These are phyloP conservation scores for Anaspis maculata DNA, from an alignment of 2,888 invertebrate species.

Conservation along the genomic window DNA sequence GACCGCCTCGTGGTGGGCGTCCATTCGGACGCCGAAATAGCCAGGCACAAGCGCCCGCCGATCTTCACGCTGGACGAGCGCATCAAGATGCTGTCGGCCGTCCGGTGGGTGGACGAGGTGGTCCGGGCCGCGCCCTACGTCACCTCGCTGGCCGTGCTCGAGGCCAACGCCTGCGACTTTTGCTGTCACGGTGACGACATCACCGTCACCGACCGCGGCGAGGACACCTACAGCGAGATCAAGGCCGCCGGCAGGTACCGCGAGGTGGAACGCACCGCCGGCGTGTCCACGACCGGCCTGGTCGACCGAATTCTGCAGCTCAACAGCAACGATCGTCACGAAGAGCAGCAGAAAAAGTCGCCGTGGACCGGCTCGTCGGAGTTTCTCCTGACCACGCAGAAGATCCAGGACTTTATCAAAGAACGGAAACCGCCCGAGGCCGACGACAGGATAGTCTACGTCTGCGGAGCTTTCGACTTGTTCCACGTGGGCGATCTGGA, in stretches of 20 bases:
- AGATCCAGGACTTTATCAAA: slow-evolving; percentile 77
- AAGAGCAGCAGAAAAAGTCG: slow-evolving; percentile 42
- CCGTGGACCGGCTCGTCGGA: slow-evolving; percentile 98
- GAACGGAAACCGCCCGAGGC: slow-evolving; percentile 70
- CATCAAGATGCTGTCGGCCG: slow-evolving; percentile 93
- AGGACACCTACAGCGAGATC: slow-evolving; percentile 92
- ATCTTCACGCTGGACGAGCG: slow-evolving; percentile 89
- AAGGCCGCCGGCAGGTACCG: slow-evolving; percentile 87
- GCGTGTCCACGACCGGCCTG: slow-evolving; percentile 90
- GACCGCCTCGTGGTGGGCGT: slow-evolving; percentile 92
- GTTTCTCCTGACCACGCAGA: slow-evolving; percentile 85
- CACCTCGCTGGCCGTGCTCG: slow-evolving; percentile 90
- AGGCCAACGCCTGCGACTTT: slow-evolving; percentile 93
- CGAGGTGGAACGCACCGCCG: slow-evolving; percentile 64
- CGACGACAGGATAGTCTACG: slow-evolving; percentile 67
- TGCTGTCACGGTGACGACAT: slow-evolving; percentile 99
- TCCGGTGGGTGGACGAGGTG: slow-evolving; percentile 99
- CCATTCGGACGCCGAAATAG: slow-evolving; percentile 95
- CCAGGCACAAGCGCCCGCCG: slow-evolving; percentile 95
- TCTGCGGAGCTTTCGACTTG: slow-evolving; percentile 95
- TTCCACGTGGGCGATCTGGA: slow-evolving; percentile 94
- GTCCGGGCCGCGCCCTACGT: slow-evolving; percentile 97
- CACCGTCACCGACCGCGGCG: slow-evolving; percentile 91
- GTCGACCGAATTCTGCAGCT: slow-evolving; percentile 74
- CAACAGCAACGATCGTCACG: background rate